A percentile compares a stretch with the other conserved stretches of the same genome.
Evolutionary conservation across 2,113 vertebrate genomes (phyloP).

Genomic region (Corvus hawaiiensis): DNA sequence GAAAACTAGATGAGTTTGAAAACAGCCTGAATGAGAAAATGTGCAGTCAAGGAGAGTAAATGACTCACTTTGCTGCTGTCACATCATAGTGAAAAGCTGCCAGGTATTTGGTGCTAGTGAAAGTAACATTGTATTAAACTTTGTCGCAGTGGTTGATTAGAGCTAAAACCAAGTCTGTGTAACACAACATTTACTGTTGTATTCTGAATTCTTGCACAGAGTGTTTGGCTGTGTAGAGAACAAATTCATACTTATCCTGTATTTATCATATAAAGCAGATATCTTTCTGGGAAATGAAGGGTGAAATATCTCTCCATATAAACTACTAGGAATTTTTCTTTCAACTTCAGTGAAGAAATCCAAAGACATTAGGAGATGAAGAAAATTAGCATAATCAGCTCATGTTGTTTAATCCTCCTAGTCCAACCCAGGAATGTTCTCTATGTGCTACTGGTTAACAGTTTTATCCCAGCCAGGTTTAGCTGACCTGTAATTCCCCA

Average conservation of each 20-base stretch:
- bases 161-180: neutral
- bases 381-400: conserved; percentile 55
- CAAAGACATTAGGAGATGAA: conserved; percentile 3
- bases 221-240: neutral
- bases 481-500: neutral
- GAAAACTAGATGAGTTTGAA: neutral
- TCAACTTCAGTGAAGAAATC: neutral
- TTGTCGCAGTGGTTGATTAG: neutral
- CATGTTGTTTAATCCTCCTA: neutral
- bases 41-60: neutral
- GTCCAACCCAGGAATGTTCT: conserved; percentile 2
- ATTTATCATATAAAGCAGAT: neutral
- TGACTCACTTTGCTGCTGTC: neutral
- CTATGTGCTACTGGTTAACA: neutral
- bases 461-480: conserved; percentile 13
- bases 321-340: neutral
- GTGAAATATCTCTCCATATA: neutral
- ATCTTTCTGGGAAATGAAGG: neutral
- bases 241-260: neutral
- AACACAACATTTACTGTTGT: neutral
- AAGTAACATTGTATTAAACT: neutral
- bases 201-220: neutral
- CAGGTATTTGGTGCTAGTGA: neutral
- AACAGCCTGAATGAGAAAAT: neutral
- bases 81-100: neutral